phyloP scores from a whole-genome alignment of 2,797 vertebrate genomes.

The Tragelaphus eurycerus region DNA sequence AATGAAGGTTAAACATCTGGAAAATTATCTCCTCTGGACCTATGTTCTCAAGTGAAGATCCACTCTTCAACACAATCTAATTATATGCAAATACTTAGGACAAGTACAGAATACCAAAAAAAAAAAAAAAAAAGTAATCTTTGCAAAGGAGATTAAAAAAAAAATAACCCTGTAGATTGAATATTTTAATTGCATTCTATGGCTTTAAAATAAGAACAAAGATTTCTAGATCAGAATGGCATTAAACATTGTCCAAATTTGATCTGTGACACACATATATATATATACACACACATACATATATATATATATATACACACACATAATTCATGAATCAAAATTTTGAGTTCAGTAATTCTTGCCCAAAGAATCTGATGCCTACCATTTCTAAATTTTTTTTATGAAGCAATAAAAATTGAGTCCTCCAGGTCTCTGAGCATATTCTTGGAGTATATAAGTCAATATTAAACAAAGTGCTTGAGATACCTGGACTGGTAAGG shows the following conservation, averaged over 20 bases:
- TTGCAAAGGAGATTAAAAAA: not conserved
- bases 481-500: not conserved
- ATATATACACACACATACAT: too few relatives aligned
- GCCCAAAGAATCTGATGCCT: not conserved
- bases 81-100: not conserved
- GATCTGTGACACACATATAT: rapidly evolving
- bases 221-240: not conserved
- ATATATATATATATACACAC: rapidly evolving
- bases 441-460: not conserved
- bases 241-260: not conserved
- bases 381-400: not conserved
- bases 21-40: not conserved
- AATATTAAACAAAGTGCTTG: not conserved
- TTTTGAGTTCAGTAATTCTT: not conserved
- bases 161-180: not conserved
- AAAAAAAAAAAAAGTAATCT: not conserved
- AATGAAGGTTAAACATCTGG: not conserved
- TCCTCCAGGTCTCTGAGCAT: not conserved
- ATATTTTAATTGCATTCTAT: not conserved
- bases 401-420: not conserved
- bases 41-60: not conserved
- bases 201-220: not conserved
- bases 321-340: not conserved
- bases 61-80: not conserved
- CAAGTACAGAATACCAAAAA: not conserved